Percentiles rank a stretch among this genome's conserved stretches.
phyloP scores from a whole-genome alignment of 2,888 invertebrate species.

The Prosopocoilus inquinatus region DNA sequence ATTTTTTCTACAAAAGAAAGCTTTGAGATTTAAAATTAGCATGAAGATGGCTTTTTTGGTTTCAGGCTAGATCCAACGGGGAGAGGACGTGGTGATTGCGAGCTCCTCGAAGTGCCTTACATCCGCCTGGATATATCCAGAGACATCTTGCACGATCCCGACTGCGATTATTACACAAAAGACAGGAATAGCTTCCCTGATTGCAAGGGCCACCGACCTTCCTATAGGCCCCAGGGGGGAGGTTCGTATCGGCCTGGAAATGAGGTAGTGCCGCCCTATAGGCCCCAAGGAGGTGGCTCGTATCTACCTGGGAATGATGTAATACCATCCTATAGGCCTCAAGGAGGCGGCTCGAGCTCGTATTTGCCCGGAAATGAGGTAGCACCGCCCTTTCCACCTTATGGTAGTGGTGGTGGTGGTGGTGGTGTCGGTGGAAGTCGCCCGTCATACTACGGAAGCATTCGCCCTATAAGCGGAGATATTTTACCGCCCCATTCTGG shows the following conservation, averaged over 20 bases:
- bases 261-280: neutral
- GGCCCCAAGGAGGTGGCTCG: neutral
- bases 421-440: too few species aligned
- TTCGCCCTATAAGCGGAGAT: too few species aligned
- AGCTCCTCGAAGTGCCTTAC: slow-evolving; percentile 70
- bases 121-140: slow-evolving; percentile 64
- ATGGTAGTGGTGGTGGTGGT: too few species aligned
- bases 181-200: slow-evolving; percentile 70
- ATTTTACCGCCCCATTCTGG: too few species aligned
- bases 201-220: slow-evolving; percentile 47
- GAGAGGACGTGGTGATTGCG: slow-evolving; percentile 73
- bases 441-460: too few species aligned
- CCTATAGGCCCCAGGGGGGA: slow-evolving; percentile 6
- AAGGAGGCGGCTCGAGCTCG: too few species aligned
- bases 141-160: slow-evolving; percentile 65
- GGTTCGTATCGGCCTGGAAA: neutral
- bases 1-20: neutral
- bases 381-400: too few species aligned
- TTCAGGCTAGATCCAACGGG: slow-evolving; percentile 66
- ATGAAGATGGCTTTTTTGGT: slow-evolving; percentile 18
- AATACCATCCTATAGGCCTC: too few species aligned
- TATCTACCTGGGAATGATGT: too few species aligned
- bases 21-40: neutral
- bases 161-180: slow-evolving; percentile 78
- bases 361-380: too few species aligned